phyloP scores from a whole-genome alignment of 1,140 invertebrate genomes.

The Epicauta chinensis region DNA sequence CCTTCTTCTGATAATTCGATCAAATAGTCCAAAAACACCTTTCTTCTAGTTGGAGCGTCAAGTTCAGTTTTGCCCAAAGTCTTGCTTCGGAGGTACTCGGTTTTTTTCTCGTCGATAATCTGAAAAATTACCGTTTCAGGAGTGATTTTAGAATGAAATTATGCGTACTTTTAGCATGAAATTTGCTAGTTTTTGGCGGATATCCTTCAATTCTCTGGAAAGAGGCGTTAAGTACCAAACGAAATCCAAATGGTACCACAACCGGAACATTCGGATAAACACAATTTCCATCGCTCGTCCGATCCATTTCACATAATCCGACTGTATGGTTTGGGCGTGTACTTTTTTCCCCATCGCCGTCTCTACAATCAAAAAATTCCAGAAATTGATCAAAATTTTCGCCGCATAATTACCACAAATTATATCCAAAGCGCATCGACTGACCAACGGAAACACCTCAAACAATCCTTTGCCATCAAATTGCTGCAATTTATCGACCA shows the following conservation, averaged over 20 bases:
- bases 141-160: no score
- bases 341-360: slow-evolving; percentile 19
- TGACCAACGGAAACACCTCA: slow-evolving; percentile 14
- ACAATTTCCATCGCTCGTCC: background rate
- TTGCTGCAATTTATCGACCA: slow-evolving; percentile 22
- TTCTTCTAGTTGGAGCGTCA: background rate
- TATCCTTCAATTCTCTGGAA: background rate
- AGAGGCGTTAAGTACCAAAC: background rate
- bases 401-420: slow-evolving; percentile 15
- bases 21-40: slow-evolving; percentile 25
- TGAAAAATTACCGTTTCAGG: background rate
- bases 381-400: background rate
- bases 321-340: slow-evolving; percentile 6
- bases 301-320: slow-evolving; percentile 7
- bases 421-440: slow-evolving; percentile 14
- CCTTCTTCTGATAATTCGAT: slow-evolving; percentile 29
- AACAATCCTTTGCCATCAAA: slow-evolving; percentile 8
- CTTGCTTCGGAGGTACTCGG: background rate
- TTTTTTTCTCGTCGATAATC: background rate
- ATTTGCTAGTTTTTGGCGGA: background rate
- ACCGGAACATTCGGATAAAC: background rate
- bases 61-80: no score
- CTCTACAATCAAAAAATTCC: slow-evolving; percentile 18
- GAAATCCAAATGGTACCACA: background rate
- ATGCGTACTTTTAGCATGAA: background rate